These are phyloP conservation scores for Metalampra italica DNA, from an alignment of 2,888 invertebrate species.

Conservation along the genomic window DNA sequence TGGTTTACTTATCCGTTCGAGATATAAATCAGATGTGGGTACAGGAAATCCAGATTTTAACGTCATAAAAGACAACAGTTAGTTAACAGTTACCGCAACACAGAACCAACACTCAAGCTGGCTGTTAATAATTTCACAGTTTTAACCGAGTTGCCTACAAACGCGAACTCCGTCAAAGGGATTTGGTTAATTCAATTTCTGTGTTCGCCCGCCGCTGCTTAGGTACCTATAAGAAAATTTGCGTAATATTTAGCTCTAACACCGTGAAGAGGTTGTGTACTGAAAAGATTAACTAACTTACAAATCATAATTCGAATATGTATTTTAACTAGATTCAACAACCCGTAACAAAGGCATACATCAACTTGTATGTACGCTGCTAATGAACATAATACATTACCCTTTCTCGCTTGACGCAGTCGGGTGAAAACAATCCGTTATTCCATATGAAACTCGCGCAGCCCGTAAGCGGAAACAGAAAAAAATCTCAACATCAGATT, in stretches of 20 bases:
- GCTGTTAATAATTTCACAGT: conserved; percentile 52
- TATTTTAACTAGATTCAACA: too few relatives aligned
- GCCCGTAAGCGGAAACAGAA: conserved; percentile 19
- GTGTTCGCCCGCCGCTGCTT: conserved; percentile 52
- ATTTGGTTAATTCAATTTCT: conserved; percentile 62
- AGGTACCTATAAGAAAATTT: conserved; percentile 48
- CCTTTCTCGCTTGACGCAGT: background rate
- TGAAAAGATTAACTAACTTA: conserved; percentile 16
- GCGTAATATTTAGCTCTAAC: conserved; percentile 59
- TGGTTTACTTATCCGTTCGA: too few relatives aligned
- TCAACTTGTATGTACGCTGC: background rate
- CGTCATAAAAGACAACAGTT: background rate
- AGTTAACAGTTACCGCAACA: conserved; percentile 31
- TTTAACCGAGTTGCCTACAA: conserved; percentile 47
- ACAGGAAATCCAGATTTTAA: background rate
- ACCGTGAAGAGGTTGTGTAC: conserved; percentile 37
- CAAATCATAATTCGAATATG: too few relatives aligned
- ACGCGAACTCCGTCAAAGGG: conserved; percentile 62
- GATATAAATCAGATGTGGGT: background rate
- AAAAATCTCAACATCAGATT: conserved; percentile 17
- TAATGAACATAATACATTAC: background rate
- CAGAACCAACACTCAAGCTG: conserved; percentile 30
- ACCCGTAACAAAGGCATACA: background rate
- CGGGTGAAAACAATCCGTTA: conserved; percentile 3
- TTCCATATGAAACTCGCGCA: background rate